Conservation (phyloP, 2,888 invertebrate species). For the Eremobia ochroleuca region DNA sequence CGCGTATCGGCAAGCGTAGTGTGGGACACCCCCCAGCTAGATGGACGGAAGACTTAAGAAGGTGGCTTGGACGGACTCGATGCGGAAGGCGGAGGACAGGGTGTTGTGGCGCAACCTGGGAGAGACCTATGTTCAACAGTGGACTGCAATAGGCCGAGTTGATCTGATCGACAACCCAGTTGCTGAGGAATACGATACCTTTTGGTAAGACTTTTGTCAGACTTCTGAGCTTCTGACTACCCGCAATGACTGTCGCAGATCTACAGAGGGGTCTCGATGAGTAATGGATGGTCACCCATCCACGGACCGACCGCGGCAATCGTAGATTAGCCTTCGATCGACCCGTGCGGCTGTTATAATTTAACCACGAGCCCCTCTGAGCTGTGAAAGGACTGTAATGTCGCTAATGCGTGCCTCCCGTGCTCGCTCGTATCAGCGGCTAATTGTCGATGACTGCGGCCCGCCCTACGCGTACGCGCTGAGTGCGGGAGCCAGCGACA, state of each 20-base stretch:
- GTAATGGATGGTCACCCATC: background rate
- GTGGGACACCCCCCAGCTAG: no score
- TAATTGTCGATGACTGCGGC: constrained; percentile 70
- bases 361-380: background rate
- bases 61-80: no score
- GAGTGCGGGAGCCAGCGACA: constrained; percentile 3
- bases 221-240: background rate
- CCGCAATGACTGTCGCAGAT: background rate
- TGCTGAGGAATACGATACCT: background rate
- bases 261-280: background rate
- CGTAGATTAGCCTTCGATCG: background rate
- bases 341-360: background rate
- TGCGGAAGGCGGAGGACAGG: no score
- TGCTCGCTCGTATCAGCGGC: constrained; percentile 73
- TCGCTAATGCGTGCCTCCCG: constrained; percentile 80
- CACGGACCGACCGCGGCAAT: background rate
- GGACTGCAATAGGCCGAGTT: no score
- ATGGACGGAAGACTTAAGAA: no score
- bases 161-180: background rate
- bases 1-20: no score
- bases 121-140: no score
- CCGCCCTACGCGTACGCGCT: constrained; percentile 30
- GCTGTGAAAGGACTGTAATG: constrained; percentile 5
- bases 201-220: background rate
- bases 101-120: no score